Conservation (phyloP, 2,113 vertebrate species). For the Tretioscincus oriximinensis region DNA sequence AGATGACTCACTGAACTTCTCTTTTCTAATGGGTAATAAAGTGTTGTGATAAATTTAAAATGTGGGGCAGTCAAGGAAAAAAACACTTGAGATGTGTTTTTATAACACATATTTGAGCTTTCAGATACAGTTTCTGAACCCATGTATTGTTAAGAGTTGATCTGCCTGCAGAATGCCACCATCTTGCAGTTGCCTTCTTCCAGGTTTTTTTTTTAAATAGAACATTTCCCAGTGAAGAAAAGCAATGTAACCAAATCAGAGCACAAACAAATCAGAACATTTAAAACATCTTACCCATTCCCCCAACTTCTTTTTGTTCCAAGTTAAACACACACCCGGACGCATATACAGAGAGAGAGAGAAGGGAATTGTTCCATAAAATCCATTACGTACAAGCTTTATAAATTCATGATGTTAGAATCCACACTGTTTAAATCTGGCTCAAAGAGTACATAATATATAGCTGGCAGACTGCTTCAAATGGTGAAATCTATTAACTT, state of each 20-base stretch:
- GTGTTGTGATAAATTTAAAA: too few species aligned
- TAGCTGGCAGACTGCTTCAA: neutral
- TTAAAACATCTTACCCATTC: conserved; percentile 1
- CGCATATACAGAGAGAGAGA: neutral
- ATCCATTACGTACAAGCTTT: conserved; percentile 22
- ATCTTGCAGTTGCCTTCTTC: conserved; percentile 2
- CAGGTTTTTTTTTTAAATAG: conserved; percentile 7
- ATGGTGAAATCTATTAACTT: conserved; percentile 32
- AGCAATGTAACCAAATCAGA: neutral
- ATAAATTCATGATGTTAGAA: conserved; percentile 45
- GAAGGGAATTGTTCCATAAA: conserved; percentile 28
- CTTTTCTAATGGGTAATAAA: too few species aligned
- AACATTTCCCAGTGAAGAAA: conserved; percentile 9
- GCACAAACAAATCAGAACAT: neutral
- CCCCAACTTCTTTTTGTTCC: neutral
- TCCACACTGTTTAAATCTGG: conserved; percentile 43
- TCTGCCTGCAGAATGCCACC: neutral
- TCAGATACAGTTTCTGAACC: neutral
- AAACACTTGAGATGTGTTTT: neutral
- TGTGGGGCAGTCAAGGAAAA: too few species aligned
- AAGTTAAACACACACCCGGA: neutral
- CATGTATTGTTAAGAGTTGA: neutral
- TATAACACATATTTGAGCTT: neutral
- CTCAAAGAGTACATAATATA: conserved; percentile 31
- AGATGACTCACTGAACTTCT: too few species aligned